phyloP scores from a whole-genome alignment of 1,140 invertebrate species.

The Drosophila kohkoa region DNA sequence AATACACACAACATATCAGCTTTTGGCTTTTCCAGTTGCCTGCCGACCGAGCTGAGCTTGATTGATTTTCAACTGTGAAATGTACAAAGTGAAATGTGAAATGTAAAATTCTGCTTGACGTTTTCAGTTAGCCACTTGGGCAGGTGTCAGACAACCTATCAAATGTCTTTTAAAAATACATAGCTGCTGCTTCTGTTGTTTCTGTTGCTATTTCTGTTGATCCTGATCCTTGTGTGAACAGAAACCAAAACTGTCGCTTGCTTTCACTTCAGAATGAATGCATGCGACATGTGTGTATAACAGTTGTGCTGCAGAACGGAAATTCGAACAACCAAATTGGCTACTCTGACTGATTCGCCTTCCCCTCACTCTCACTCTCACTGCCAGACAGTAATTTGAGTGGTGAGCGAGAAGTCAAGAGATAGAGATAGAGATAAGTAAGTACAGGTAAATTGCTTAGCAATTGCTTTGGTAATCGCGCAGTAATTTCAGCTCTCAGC shows the following conservation, averaged over 20 bases:
- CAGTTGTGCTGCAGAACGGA: neutral
- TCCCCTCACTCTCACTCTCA: neutral
- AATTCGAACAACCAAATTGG: neutral
- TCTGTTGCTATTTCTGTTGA: neutral
- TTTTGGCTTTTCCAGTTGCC: neutral
- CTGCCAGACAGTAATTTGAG: neutral
- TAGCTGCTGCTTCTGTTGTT: neutral
- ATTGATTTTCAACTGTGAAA: conserved; percentile 20
- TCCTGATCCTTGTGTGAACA: neutral
- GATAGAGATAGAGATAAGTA: neutral
- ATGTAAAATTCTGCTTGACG: conserved; percentile 7
- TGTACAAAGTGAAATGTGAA: neutral
- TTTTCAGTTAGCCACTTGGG: conserved; percentile 12
- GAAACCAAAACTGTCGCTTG: neutral
- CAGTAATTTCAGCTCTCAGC: neutral
- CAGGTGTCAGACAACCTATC: conserved; percentile 13
- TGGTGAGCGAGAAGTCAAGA: neutral
- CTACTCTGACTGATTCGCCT: neutral
- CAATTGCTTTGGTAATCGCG: neutral
- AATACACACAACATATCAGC: neutral
- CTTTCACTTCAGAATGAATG: neutral
- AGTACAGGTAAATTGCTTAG: conserved; percentile 1
- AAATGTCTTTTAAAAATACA: neutral
- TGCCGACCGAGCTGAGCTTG: neutral
- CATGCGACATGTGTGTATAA: neutral